Evolutionary conservation across 2,888 invertebrate genomes (phyloP), one percentile per base, ranked within the genome.

Genomic region (Aphidoletes aphidimyza): DNA sequence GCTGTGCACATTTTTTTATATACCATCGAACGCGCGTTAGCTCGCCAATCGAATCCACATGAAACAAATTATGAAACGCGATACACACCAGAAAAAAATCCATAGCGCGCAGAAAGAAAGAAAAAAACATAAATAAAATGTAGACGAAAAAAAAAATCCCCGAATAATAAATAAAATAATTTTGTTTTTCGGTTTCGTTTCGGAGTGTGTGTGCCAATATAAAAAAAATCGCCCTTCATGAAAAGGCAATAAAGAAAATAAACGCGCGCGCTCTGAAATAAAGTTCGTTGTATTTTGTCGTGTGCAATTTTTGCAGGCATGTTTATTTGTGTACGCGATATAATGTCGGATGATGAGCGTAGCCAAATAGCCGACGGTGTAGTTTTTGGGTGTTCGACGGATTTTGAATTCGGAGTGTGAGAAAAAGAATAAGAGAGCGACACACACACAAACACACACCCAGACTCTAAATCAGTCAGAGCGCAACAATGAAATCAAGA

Each of bases 151-250:
- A 69, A 81, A 81, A 81, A 81, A 81, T 81, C 81, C 81, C 81
- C 81, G 81, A 81, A 81, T 81, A 78, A 78, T 78, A 78, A 78
- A 78, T 78, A 81, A 81, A 81, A 81, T 81, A 81, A n/a, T 81
- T 81, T 69, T n/a, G 69, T 34, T 49, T 19, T 14, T 8, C 17
- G 3, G 5, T n/a, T 49, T 6, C 11, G 42, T 42, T n/a, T n/a
- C n/a, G n/a, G 42, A 9, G 42, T 42, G 42, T 42, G 42, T 42
- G 42, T 42, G 17, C 49, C 17, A 22, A 3, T 37, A 37, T 81
- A 37, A 37, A 37, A 36, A 81, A 37, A 81, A 37, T 81, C 81
- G 81, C 81, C 81, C 81, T 81, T 81, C 37, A 2, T 3, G 17
- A 81, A 81, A 37, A 19, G n/a, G 37, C n/a, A 81, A 81, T 37